Evolutionary conservation across 2,797 vertebrate genomes (phyloP).

Genomic region (Xiphophorus birchmanni): DNA sequence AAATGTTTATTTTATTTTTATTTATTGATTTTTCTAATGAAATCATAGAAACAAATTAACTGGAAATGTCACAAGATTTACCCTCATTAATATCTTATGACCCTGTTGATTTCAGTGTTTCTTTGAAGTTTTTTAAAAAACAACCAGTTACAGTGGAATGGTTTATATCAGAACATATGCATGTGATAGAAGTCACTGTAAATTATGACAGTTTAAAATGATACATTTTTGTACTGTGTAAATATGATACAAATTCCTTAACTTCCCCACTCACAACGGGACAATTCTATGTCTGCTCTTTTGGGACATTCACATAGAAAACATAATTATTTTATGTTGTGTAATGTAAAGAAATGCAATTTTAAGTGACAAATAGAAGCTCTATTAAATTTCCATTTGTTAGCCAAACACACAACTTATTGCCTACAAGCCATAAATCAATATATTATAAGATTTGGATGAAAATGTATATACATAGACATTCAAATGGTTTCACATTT

Average conservation of each 20-base stretch:
- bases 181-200: background rate
- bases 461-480: slow-evolving; percentile 38
- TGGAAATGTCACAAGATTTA: background rate
- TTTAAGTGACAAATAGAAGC: background rate
- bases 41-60: background rate
- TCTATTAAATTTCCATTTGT: slow-evolving; percentile 18
- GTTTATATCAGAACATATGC: background rate
- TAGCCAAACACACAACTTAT: background rate
- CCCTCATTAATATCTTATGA: background rate
- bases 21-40: background rate
- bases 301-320: background rate
- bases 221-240: background rate
- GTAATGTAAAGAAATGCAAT: background rate
- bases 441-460: background rate
- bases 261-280: background rate
- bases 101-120: background rate
- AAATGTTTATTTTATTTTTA: background rate
- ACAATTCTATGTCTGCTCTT: background rate
- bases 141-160: background rate
- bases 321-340: too few relatives aligned
- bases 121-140: background rate
- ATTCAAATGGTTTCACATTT: slow-evolving; percentile 34
- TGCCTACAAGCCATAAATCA: background rate
- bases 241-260: background rate
- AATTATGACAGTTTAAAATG: background rate